Evolutionary conservation across 2,113 vertebrate genomes (phyloP).

Genomic region (Riparia riparia): DNA sequence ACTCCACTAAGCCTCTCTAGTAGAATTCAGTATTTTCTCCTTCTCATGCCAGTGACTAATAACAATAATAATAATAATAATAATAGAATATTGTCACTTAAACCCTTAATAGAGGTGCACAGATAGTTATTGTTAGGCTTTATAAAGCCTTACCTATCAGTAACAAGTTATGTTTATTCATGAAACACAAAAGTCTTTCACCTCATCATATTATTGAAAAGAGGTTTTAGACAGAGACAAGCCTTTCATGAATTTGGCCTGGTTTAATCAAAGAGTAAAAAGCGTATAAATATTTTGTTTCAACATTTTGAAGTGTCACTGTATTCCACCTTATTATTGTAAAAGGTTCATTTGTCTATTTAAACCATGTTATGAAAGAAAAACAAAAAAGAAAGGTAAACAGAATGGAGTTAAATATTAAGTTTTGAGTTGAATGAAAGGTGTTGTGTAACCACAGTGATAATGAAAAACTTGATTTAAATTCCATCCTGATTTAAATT

Average conservation of each 20-base stretch:
- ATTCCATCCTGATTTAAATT: background rate
- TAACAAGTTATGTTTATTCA: background rate
- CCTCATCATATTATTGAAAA: background rate
- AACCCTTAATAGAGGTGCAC: background rate
- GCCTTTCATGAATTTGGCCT: background rate
- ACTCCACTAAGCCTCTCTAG: background rate
- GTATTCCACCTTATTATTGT: background rate
- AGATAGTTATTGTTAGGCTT: background rate
- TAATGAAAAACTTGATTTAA: background rate
- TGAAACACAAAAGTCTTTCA: background rate
- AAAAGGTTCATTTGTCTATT: background rate
- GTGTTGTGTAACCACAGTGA: background rate
- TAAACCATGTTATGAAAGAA: background rate
- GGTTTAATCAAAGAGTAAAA: background rate
- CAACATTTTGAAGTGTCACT: background rate
- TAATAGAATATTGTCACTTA: background rate
- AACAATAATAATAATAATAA: too few relatives aligned
- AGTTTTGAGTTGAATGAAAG: background rate
- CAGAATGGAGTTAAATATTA: background rate
- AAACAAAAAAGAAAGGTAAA: background rate
- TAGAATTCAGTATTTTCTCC: background rate
- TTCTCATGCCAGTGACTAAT: background rate
- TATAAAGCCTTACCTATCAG: background rate
- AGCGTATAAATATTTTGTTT: background rate
- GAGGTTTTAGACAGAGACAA: background rate